Evolutionary conservation across 2,888 invertebrate genomes (phyloP).

Genomic region (Ametastegia equiseti): DNA sequence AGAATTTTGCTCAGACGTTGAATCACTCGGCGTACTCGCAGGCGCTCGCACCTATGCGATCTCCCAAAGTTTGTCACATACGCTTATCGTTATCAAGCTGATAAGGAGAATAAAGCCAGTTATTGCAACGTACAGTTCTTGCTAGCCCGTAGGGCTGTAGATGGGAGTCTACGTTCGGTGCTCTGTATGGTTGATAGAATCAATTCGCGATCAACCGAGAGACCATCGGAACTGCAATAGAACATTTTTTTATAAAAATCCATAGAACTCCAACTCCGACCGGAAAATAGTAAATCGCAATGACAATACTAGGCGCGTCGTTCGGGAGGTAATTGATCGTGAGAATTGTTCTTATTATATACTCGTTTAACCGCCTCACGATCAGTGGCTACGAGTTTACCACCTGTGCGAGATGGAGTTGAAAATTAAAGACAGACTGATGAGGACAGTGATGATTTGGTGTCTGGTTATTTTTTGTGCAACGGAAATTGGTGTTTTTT

Average conservation of each 20-base stretch:
- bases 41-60: conserved; percentile 32
- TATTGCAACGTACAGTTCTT: conserved; percentile 5
- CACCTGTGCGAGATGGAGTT: conserved; percentile 26
- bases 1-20: not conserved
- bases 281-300: conserved; percentile 13
- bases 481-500: not conserved
- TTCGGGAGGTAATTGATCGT: conserved; percentile 1
- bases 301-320: conserved; percentile 35
- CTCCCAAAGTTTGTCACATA: conserved; percentile 34
- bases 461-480: not conserved
- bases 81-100: conserved; percentile 43
- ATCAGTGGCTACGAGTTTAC: not conserved
- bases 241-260: not conserved
- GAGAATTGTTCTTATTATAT: conserved; percentile 15
- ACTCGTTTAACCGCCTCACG: not conserved
- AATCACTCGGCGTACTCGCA: conserved; percentile 1
- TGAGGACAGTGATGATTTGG: not conserved
- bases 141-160: not conserved
- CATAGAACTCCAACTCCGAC: not conserved
- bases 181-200: not conserved
- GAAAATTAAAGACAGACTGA: not conserved
- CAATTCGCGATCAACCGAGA: not conserved
- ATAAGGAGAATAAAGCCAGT: conserved; percentile 24
- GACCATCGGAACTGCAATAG: not conserved
- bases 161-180: not conserved